Conservation (phyloP, 1,140 invertebrate genomes). For the Panagrolaimus sp. region DNA sequence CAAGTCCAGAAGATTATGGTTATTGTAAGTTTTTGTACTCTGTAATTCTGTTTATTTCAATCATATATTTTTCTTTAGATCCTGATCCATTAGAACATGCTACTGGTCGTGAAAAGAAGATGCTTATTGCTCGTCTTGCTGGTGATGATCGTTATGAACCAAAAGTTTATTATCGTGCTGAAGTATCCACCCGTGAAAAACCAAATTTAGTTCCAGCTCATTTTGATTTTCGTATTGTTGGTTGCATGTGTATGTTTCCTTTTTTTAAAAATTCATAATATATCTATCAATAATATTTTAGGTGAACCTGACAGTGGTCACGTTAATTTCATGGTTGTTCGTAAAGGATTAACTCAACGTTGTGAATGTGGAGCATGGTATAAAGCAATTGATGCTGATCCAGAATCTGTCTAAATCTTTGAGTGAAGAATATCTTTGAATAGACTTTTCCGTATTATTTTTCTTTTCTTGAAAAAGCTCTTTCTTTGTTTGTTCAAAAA, state of each 20-base stretch:
- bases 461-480: no score
- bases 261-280: not conserved
- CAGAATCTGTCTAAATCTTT: slow-evolving; percentile 64
- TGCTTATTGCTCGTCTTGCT: slow-evolving; percentile 73
- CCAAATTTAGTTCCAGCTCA: slow-evolving; percentile 84
- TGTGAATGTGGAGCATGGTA: slow-evolving; percentile 77
- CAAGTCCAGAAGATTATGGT: slow-evolving; percentile 56
- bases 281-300: slow-evolving; percentile 33
- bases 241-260: slow-evolving; percentile 74
- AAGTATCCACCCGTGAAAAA: slow-evolving; percentile 72
- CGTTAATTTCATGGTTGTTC: slow-evolving; percentile 88
- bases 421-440: not conserved
- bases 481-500: no score
- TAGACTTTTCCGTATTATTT: no score
- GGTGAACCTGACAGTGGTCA: slow-evolving; percentile 77
- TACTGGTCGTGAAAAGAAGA: slow-evolving; percentile 81
- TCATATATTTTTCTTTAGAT: slow-evolving; percentile 36
- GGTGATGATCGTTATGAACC: slow-evolving; percentile 69
- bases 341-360: slow-evolving; percentile 76
- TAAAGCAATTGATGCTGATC: slow-evolving; percentile 70
- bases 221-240: slow-evolving; percentile 79
- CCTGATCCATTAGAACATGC: slow-evolving; percentile 82
- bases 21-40: slow-evolving; percentile 39
- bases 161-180: slow-evolving; percentile 61
- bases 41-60: slow-evolving; percentile 14